Conservation (phyloP, 2,113 vertebrate species). For the Stomatorhinus ivindoensis region DNA sequence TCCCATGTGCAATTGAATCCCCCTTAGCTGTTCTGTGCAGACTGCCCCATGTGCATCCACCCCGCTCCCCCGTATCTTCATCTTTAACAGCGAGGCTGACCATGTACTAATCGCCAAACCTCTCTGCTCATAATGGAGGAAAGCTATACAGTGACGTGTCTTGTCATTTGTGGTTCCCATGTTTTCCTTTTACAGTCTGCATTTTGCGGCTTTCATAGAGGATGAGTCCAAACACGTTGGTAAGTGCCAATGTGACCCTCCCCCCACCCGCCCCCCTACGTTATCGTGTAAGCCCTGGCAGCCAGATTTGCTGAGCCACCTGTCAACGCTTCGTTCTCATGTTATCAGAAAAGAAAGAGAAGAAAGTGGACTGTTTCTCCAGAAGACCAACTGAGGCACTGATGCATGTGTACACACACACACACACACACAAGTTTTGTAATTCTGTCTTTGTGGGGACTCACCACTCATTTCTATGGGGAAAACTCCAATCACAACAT, state of each 20-base stretch:
- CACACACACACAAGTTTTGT: constrained; percentile 8
- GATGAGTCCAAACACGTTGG: neutral
- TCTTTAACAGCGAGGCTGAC: too few species aligned
- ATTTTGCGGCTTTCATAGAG: neutral
- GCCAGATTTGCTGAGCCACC: constrained; percentile 37
- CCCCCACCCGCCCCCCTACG: neutral
- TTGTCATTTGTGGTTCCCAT: neutral
- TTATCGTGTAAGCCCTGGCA: constrained; percentile 16
- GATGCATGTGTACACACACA: neutral
- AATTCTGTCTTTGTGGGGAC: too few species aligned
- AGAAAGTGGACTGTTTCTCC: constrained; percentile 20
- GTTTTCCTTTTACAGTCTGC: neutral
- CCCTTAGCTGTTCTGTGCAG: constrained; percentile 20
- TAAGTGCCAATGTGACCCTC: neutral
- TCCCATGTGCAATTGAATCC: neutral
- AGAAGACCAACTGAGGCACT: constrained; percentile 10
- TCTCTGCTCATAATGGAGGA: too few species aligned
- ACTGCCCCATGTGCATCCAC: constrained; percentile 18
- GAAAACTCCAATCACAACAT: too few species aligned
- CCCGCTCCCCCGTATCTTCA: neutral
- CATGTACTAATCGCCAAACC: too few species aligned
- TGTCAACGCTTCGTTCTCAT: constrained; percentile 42
- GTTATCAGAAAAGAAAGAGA: constrained; percentile 10
- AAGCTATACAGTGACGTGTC: neutral
- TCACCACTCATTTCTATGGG: too few species aligned